phyloP scores from a whole-genome alignment of 2,797 vertebrate species.

The Streptopelia turtur region DNA sequence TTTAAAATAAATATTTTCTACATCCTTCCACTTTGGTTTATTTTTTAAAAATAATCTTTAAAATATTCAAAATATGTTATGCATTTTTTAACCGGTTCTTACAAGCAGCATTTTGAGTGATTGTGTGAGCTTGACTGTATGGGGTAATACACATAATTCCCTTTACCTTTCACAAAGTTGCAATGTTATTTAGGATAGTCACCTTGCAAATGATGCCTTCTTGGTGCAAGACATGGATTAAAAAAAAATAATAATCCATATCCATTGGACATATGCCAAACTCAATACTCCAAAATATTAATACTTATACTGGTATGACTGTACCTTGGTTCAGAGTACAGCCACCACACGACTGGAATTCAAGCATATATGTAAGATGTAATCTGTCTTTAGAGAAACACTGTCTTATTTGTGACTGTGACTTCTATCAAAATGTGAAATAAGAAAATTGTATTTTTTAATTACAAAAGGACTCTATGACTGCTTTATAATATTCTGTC shows the following conservation, averaged over 20 bases:
- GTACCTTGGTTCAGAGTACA: background rate
- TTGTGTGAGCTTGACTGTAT: background rate
- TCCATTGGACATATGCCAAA: background rate
- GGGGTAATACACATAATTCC: background rate
- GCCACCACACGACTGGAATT: background rate
- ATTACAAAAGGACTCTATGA: background rate
- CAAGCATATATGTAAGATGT: background rate
- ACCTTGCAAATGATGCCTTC: background rate
- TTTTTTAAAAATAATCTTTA: background rate
- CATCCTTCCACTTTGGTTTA: background rate
- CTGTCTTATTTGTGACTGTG: background rate
- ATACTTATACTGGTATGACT: background rate
- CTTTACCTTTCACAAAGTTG: background rate
- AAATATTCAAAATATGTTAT: background rate
- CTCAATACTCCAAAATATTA: background rate
- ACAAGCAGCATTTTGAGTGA: background rate
- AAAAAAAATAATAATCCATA: background rate
- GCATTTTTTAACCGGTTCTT: background rate
- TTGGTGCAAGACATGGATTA: background rate
- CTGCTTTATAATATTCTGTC: background rate
- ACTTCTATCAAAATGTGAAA: background rate
- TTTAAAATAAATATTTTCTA: background rate
- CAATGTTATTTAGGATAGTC: background rate
- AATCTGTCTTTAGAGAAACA: background rate
- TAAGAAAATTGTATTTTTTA: background rate